Percentiles rank a stretch among this genome's conserved stretches.
These are phyloP conservation scores for Rhadina sibilatrix DNA, from an alignment of 2,113 vertebrate species.

Conservation along the genomic window DNA sequence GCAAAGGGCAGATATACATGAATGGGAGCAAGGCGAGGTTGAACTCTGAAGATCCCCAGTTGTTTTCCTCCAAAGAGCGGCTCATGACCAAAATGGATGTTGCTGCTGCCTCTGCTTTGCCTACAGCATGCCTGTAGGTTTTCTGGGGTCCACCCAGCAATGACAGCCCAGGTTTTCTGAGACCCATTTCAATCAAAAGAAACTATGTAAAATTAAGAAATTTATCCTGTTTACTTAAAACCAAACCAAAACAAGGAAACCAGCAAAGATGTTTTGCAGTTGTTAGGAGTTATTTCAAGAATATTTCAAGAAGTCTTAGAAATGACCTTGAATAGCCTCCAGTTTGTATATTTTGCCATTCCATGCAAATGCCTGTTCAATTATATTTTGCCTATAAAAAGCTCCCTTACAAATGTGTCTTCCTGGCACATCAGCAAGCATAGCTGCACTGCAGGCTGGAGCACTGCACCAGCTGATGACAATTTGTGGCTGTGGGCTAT, in stretches of 20 bases:
- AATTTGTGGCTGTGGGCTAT: constrained; percentile 16
- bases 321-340: constrained; percentile 21
- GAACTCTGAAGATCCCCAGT: not conserved
- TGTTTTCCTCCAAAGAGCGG: not conserved
- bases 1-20: not conserved
- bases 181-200: not conserved
- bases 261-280: constrained; percentile 35
- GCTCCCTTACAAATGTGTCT: not conserved
- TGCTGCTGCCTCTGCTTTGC: not conserved
- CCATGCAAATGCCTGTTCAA: constrained; percentile 7
- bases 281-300: constrained; percentile 37
- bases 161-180: not conserved
- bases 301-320: constrained; percentile 17
- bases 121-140: not conserved
- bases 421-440: not conserved
- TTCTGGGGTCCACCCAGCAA: not conserved
- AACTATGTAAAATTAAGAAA: constrained; percentile 8
- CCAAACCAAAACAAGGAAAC: constrained; percentile 16
- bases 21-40: not conserved
- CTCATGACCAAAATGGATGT: not conserved
- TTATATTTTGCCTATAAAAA: constrained; percentile 52
- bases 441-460: not conserved
- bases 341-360: not conserved
- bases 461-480: constrained; percentile 9
- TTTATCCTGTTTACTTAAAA: constrained; percentile 26